Evolutionary conservation across 37 sponge, comb jelly and placozoan species (phyloP), one percentile per base, ranked within the genome.

Genomic region (Axinella damicornis): DNA sequence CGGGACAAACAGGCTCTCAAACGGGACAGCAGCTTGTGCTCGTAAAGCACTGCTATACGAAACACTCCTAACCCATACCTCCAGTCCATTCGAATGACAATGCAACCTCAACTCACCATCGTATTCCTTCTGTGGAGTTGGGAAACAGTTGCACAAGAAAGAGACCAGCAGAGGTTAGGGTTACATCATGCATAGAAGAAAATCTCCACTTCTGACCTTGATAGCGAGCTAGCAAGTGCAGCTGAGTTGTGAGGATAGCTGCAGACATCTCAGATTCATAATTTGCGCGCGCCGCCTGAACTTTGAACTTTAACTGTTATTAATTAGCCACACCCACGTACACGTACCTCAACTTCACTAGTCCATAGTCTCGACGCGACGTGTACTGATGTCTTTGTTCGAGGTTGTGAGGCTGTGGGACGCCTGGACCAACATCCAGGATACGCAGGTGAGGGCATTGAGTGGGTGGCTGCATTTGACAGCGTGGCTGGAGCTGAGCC

Each of bases 321-420:
- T 2, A 62, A 33, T 17, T 1, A 35, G 13, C 37, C n/a, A 5
- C 22, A 21, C 69, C 34, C 22, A 33, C 37, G 32, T 35, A 65
- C 15, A n/a, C n/a, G n/a, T n/a, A n/a, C n/a, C n/a, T n/a, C n/a
- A n/a, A n/a, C n/a, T n/a, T n/a, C n/a, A n/a, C n/a, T n/a, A n/a
- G n/a, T n/a, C n/a, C n/a, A n/a, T n/a, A n/a, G n/a, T n/a, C n/a
- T n/a, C n/a, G n/a, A n/a, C n/a, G n/a, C n/a, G n/a, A 4, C 46
- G 46, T 46, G 46, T 12, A 4, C 46, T 46, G 6, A 46, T 62
- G 60, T 20, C 63, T 34, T 38, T 88, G 36, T 88, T 82, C 52
- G 89, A 88, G 24, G 16, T 88, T 20, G 71, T 70, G 20, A 81
- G 89, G 20, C 55, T 88, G 19, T 88, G 89, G 89, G 83, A 88